A percentile compares a stretch with the other conserved stretches of the same genome.
phyloP scores from a whole-genome alignment of 2,113 vertebrate genomes.

The Vulpes ferrilata region DNA sequence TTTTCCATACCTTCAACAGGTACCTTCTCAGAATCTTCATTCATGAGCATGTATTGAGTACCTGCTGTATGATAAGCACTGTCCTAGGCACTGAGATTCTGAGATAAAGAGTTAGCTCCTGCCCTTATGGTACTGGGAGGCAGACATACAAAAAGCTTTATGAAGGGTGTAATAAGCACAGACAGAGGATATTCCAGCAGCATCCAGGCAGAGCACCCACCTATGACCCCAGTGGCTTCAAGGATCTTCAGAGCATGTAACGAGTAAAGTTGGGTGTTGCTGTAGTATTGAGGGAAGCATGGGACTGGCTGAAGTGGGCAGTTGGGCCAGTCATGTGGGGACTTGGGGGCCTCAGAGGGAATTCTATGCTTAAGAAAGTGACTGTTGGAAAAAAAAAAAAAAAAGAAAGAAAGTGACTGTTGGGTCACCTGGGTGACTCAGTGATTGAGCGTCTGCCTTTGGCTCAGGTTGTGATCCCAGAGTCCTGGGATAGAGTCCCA shows the following conservation, averaged over 20 bases:
- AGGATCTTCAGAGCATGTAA: background rate
- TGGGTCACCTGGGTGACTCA: too few relatives aligned
- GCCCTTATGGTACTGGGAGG: background rate
- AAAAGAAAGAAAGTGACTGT: background rate
- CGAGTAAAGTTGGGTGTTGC: background rate
- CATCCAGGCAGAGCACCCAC: background rate
- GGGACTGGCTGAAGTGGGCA: background rate
- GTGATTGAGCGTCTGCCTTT: too few relatives aligned
- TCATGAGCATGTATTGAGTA: background rate
- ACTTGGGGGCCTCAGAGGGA: background rate
- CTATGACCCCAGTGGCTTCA: background rate
- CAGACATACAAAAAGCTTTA: background rate
- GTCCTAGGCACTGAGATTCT: background rate
- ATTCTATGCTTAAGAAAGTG: background rate
- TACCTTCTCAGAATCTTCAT: background rate
- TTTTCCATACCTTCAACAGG: background rate
- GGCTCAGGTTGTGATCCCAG: too few relatives aligned
- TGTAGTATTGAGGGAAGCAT: background rate
- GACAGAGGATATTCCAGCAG: background rate
- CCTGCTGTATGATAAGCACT: background rate
- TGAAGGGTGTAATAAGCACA: background rate
- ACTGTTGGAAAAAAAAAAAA: too few relatives aligned
- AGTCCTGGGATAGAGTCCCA: too few relatives aligned
- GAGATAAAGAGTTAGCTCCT: background rate
- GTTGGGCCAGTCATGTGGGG: background rate